Evolutionary conservation across 2,113 vertebrate genomes (phyloP).

Genomic region (Oreotrochilus melanogaster): DNA sequence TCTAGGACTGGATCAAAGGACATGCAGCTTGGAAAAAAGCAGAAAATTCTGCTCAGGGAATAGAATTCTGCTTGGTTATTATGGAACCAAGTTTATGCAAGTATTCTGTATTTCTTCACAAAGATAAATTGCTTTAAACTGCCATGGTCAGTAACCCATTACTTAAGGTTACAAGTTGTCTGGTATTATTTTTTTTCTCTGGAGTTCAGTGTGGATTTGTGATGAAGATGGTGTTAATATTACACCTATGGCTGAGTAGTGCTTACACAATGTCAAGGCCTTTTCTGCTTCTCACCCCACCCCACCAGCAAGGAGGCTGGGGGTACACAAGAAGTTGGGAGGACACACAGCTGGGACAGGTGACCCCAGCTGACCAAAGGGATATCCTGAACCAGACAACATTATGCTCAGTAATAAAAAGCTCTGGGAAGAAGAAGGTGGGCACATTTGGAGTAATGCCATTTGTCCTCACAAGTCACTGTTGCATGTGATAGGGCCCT

Average conservation of each 20-base stretch:
- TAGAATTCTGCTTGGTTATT: background rate
- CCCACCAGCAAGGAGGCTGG: background rate
- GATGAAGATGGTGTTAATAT: background rate
- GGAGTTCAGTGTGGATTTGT: background rate
- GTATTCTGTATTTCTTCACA: background rate
- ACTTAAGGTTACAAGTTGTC: background rate
- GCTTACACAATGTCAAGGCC: accelerated
- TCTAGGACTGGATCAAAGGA: background rate
- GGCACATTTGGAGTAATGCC: accelerated
- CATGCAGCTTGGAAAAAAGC: background rate
- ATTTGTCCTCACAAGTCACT: background rate
- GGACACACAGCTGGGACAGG: background rate
- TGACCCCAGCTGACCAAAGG: background rate
- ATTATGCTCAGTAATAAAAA: background rate
- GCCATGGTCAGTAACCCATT: background rate
- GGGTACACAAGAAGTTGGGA: background rate
- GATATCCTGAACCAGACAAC: accelerated
- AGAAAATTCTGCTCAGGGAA: background rate
- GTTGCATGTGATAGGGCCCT: accelerated
- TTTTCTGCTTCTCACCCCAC: background rate
- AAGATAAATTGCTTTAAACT: background rate
- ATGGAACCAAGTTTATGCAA: background rate
- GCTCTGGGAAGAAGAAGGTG: background rate
- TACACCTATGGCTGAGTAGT: background rate
- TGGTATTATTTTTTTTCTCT: background rate